phyloP scores from a whole-genome alignment of 1,140 invertebrate species.

The Atta colombica region DNA sequence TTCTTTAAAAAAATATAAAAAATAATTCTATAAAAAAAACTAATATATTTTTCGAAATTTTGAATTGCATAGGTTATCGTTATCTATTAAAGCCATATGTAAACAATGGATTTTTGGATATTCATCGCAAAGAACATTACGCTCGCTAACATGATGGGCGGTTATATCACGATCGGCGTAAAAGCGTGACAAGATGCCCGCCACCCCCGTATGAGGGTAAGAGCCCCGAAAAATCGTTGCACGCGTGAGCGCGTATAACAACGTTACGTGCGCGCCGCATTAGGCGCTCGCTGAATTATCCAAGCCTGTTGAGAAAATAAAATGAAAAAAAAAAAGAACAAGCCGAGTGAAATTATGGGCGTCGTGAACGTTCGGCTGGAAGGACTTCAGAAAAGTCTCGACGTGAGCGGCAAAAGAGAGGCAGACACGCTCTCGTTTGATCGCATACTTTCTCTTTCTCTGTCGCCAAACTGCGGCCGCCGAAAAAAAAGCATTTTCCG shows the following conservation, averaged over 20 bases:
- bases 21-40: background rate
- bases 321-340: conserved; percentile 8
- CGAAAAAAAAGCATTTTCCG: background rate
- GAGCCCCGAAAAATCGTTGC: conserved; percentile 64
- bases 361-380: conserved; percentile 64
- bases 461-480: background rate
- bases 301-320: conserved; percentile 35
- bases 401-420: background rate
- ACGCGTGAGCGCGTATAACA: conserved; percentile 59
- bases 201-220: conserved; percentile 42
- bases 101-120: background rate
- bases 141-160: conserved; percentile 37
- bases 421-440: conserved; percentile 8
- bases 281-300: conserved; percentile 59
- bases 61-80: background rate
- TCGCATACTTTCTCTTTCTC: background rate
- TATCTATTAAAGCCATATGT: background rate
- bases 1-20: background rate
- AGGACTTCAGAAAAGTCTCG: conserved; percentile 65
- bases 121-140: conserved; percentile 24
- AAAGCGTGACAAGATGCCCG: conserved; percentile 30
- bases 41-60: background rate
- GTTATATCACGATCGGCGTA: conserved; percentile 8
- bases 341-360: conserved; percentile 57
- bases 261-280: conserved; percentile 57